These are phyloP conservation scores for Merops nubicus DNA, from an alignment of 2,113 vertebrate species.

Conservation along the genomic window DNA sequence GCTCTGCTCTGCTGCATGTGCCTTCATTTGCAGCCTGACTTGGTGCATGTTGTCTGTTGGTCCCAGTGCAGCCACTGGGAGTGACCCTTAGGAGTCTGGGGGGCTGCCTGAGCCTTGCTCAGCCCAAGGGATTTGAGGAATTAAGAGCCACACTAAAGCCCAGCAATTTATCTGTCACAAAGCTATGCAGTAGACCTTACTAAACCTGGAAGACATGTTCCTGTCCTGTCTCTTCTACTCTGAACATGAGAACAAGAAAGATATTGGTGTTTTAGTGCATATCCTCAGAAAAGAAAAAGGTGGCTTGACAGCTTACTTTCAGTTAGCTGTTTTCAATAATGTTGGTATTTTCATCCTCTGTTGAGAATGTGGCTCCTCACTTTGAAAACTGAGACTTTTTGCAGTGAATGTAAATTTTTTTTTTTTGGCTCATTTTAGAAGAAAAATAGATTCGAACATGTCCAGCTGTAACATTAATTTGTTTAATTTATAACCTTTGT, in stretches of 20 bases:
- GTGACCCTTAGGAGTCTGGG: not conserved
- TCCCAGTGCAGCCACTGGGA: not conserved
- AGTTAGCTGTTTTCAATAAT: not conserved
- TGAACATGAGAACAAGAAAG: not conserved
- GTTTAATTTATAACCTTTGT: not conserved
- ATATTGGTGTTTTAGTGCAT: not conserved
- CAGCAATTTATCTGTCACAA: fast-evolving
- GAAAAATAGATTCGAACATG: not conserved
- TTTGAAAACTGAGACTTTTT: not conserved
- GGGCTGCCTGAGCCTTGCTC: not conserved
- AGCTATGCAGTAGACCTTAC: not conserved
- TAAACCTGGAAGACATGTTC: not conserved
- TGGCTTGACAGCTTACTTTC: not conserved
- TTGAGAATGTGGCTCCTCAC: not conserved
- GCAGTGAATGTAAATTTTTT: not conserved
- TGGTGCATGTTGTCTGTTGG: fast-evolving
- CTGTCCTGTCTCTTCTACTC: not conserved
- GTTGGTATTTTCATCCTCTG: not conserved
- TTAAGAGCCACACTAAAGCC: not conserved
- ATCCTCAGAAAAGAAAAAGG: not conserved
- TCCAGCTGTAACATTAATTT: not conserved
- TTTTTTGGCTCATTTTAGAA: not conserved
- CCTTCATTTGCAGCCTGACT: not conserved
- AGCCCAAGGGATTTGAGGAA: no score
- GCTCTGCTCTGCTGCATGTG: fast-evolving